Evolutionary conservation across 2,113 vertebrate species (phyloP).

Genomic region (Glaucomys volans): DNA sequence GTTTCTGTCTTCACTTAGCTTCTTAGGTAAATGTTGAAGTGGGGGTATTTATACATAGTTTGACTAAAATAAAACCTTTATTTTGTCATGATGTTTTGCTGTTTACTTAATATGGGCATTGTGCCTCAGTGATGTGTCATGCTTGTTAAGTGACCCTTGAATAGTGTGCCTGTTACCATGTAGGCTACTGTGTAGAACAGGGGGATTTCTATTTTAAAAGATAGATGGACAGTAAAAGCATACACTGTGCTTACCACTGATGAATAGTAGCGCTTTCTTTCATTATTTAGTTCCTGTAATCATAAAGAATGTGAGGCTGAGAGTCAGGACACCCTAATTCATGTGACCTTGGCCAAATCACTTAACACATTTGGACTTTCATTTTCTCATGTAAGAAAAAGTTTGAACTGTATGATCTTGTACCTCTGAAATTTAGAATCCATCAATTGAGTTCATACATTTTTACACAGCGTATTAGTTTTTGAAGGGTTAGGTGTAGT

Average conservation of each 20-base stretch:
- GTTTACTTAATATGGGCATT: constrained; percentile 33
- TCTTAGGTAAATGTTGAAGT: not conserved
- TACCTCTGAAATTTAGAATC: constrained; percentile 24
- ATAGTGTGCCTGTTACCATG: constrained; percentile 28
- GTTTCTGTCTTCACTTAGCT: constrained; percentile 5
- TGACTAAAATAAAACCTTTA: constrained; percentile 41
- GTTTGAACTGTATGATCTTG: not conserved
- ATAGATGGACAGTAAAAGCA: constrained; percentile 14
- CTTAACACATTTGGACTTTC: not conserved
- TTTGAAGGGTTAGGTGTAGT: not conserved
- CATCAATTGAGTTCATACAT: not conserved
- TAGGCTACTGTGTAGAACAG: constrained; percentile 56
- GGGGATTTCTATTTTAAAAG: constrained; percentile 39
- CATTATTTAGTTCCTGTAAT: not conserved
- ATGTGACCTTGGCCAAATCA: constrained; percentile 19
- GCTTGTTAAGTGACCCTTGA: constrained; percentile 57
- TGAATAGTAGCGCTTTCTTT: constrained; percentile 17
- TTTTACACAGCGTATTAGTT: not conserved
- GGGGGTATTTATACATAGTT: not conserved
- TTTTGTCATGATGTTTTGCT: constrained; percentile 44
- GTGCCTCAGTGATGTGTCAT: constrained; percentile 46
- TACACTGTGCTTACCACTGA: not conserved
- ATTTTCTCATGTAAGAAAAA: constrained; percentile 27
- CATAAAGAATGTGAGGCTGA: not conserved
- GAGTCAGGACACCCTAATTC: not conserved